Base-by-base conservation (phyloP, 2,797 vertebrate species). In the Micromesistius poutassou region DNA sequence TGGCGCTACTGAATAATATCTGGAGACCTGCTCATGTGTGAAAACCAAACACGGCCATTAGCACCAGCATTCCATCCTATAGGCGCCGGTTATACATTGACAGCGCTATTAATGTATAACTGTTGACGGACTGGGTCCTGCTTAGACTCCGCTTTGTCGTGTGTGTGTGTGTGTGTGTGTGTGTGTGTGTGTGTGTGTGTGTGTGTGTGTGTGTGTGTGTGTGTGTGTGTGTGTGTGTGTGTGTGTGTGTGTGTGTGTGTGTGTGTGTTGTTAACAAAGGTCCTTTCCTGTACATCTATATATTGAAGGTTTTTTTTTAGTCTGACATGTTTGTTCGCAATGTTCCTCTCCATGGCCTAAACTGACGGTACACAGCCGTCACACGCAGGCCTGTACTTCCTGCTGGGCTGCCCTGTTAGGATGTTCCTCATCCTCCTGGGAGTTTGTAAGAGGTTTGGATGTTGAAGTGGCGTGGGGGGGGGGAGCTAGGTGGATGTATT, bases 51-150 rank as follows among this genome's bases (percentile, higher is more conserved):
- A 66, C 40, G 31, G 50, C 5, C 16, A 22, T 55, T 7, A 22
- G 50, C 19, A 5, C 50, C 50, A 19, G 13, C 76, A 50, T 85
- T 79, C 82, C 81, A 80, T 0, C 1, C 28, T 75, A 1, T 30
- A 72, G 0, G 55, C 68, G 33, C 71, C 33, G 76, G 71, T 86
- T 77, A 80, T 1, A 81, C 72, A 83, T 87, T 86, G 81, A 83
- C 82, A 0, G 4, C 28, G 22, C 4, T 4, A 2, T 74, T 78
- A 85, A 85, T 86, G 77, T 79, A 76, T 83, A 81, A 81, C 74
- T 10, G 30, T 75, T 73, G n/a, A 36, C 42, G 16, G 22, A 5
- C 40, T 50, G 22, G 36, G n/a, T 13, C 3, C 42, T 22, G 31
- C 30, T 12, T 55, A 46, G 38, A 19, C 46, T 62, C 31, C 30